Base-by-base conservation (phyloP, 1,140 invertebrate genomes). In the Hesperophylax magnus region DNA sequence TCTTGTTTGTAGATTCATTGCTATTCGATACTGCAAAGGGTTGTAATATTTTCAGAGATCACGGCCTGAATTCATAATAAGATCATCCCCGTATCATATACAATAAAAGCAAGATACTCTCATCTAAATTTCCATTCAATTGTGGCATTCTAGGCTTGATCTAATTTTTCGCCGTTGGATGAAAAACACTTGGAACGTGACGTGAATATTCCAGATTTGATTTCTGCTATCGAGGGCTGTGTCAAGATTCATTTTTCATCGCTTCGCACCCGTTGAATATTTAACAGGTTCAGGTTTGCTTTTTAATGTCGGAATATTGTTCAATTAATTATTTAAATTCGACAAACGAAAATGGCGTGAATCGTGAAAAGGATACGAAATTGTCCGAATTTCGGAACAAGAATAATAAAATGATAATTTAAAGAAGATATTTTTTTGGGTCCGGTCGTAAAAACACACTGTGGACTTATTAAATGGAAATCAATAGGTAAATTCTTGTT, bases 51-150 rank as follows among this genome's bases (percentile, higher is more conserved):
- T 71, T 18, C 39, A 22, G 39, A 71, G n/a, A 52, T 53, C 67
- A 18, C 67, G 34, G n/a, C 34, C n/a, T 18, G 67, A 71, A 71
- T 71, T 14, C 22, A 17, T 71, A 52, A 71, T 27, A 11, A 65
- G 63, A 27, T 7, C 39, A 18, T 18, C 22, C 63, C 31, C 34
- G 34, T 47, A 47, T 52, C 31, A 52, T 52, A 24, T 52, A 52
- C 67, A 71, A 52, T 71, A 71, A 71, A 52, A 71, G 31, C 34
- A 71, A 52, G 67, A 71, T 15, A 71, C 67, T 71, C 67, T 71
- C 67, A 71, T 71, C 67, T 71, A 52, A 71, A 71, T 71, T n/a
- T 71, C 39, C 67, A 71, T 52, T 52, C 67, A 71, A 71, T 71
- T 71, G 67, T 71, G 67, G 34, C 31, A 47, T 71, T n/a, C 34